phyloP scores from a whole-genome alignment of 2,113 vertebrate species.

The Hiodon alosoides region DNA sequence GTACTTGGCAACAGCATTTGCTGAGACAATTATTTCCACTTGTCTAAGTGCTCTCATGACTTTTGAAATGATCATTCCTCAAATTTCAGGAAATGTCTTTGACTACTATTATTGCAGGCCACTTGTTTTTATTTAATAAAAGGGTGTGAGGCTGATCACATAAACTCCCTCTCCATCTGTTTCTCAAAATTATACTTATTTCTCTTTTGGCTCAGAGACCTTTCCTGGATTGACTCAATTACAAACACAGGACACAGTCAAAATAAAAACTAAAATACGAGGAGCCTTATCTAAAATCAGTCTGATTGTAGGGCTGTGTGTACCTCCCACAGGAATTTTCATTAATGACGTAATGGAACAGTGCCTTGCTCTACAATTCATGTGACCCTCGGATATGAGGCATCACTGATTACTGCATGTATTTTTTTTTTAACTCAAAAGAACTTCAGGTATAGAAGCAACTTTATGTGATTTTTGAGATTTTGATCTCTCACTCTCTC shows the following conservation, averaged over 20 bases:
- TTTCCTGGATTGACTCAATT: conserved; percentile 2
- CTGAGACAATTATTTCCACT: conserved; percentile 33
- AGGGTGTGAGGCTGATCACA: background rate
- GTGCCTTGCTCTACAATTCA: too few relatives aligned
- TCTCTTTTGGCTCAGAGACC: background rate
- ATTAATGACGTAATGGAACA: too few relatives aligned
- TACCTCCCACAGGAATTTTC: too few relatives aligned
- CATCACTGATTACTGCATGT: too few relatives aligned
- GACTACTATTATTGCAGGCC: background rate
- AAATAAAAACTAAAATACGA: background rate
- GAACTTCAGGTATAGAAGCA: too few relatives aligned
- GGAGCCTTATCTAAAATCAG: too few relatives aligned
- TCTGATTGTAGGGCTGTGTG: too few relatives aligned
- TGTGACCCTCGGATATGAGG: too few relatives aligned
- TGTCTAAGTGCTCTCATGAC: conserved; percentile 15
- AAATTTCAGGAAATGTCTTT: conserved; percentile 15
- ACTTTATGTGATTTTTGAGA: too few relatives aligned
- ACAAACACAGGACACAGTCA: background rate
- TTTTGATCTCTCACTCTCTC: too few relatives aligned
- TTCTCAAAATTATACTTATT: background rate
- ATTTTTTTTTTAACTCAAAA: too few relatives aligned
- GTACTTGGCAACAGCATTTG: conserved; percentile 30
- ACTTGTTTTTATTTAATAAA: conserved; percentile 7
- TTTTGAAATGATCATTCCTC: background rate
- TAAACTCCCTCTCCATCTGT: background rate